These are phyloP conservation scores for Pycnomerus fuliginosus DNA, from an alignment of 2,888 invertebrate species.

Conservation along the genomic window DNA sequence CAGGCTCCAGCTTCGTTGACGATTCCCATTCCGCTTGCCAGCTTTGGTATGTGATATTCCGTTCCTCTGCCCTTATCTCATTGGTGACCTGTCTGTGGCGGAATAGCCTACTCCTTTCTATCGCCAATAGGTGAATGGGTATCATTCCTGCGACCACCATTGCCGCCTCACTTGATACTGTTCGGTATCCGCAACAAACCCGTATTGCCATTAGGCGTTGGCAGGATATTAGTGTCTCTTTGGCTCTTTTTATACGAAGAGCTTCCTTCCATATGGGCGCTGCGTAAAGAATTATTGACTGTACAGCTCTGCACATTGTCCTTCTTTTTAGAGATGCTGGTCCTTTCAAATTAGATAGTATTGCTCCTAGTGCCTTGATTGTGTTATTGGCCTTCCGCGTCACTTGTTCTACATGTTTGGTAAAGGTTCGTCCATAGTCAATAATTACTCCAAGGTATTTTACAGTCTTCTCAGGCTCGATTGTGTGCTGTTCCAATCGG, in stretches of 20 bases:
- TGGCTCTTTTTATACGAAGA: not conserved
- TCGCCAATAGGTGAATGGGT: conserved; percentile 7
- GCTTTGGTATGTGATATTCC: not conserved
- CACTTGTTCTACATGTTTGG: not conserved
- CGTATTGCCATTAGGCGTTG: conserved; percentile 10
- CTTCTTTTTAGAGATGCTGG: not conserved
- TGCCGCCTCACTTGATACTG: conserved; percentile 9
- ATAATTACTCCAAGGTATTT: conserved; percentile 2
- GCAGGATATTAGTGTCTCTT: not conserved
- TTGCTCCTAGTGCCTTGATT: not conserved
- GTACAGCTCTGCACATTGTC: not conserved
- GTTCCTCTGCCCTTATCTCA: not conserved
- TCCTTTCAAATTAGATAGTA: not conserved
- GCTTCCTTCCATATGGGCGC: conserved; percentile 1
- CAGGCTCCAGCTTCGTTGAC: not conserved
- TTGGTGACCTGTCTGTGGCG: not conserved
- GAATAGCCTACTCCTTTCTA: conserved; percentile 6
- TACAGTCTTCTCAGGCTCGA: not conserved
- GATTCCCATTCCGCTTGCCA: not conserved
- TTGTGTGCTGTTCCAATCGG: not conserved
- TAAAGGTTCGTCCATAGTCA: not conserved
- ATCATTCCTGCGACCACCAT: conserved; percentile 3
- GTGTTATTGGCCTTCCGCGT: not conserved
- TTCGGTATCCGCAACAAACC: conserved; percentile 10
- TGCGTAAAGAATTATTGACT: not conserved